Evolutionary conservation across 2,113 vertebrate species (phyloP).

Genomic region (Ciconia boyciana): DNA sequence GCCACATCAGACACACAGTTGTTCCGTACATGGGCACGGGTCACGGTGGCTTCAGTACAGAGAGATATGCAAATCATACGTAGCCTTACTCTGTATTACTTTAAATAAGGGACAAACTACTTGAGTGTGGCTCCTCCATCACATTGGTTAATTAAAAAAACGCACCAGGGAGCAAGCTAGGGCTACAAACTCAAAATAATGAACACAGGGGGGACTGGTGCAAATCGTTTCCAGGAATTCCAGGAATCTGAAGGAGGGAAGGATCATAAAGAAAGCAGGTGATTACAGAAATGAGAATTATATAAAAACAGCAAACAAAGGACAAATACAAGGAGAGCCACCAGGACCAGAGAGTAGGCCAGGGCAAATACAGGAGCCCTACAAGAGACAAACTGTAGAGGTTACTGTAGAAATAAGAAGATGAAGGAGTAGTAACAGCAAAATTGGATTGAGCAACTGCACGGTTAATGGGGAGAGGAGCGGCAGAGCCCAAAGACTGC

Average conservation of each 20-base stretch:
- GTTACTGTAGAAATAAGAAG: not conserved
- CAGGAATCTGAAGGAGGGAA: not conserved
- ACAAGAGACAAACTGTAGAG: not conserved
- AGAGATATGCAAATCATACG: rapidly evolving
- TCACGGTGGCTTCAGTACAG: not conserved
- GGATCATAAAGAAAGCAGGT: not conserved
- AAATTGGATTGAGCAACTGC: not conserved
- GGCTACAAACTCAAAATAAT: not conserved
- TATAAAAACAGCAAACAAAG: not conserved
- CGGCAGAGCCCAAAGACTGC: not conserved
- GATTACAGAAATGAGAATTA: not conserved
- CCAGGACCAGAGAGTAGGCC: not conserved
- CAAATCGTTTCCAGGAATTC: not conserved
- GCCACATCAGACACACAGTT: not conserved
- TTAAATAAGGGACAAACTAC: not conserved
- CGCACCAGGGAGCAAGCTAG: rapidly evolving
- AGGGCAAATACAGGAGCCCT: not conserved
- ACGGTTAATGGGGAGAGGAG: rapidly evolving
- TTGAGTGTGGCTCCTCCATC: not conserved
- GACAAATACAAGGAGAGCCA: not conserved
- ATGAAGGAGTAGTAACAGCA: not conserved
- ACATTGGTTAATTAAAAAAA: not conserved
- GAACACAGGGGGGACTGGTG: not conserved
- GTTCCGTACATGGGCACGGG: rapidly evolving
- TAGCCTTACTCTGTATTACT: rapidly evolving